Base-by-base conservation (phyloP, 2,113 vertebrate species). In the Pseudorhombus dupliciocellatus region DNA sequence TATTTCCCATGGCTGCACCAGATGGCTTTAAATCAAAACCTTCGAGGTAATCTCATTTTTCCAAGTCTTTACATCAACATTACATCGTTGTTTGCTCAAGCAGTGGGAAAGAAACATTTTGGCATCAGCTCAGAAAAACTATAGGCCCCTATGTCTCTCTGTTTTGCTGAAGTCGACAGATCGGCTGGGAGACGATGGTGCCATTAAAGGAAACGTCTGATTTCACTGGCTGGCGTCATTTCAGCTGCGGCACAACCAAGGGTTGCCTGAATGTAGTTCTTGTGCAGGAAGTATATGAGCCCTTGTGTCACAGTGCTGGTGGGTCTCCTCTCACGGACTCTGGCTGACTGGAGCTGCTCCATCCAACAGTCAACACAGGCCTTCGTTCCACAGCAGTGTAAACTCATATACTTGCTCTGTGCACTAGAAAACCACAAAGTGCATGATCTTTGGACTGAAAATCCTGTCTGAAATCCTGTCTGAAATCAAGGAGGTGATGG, bases 191-290 rank as follows among this genome's bases (percentile, higher is more conserved):
- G 48, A 30, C 61, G 50, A 44, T 46, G 8, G 15, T 20, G 22
- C 60, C 44, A 57, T 24, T 62, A 69, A 84, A 66, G 66, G 70
- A 87, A 84, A 76, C 63, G 74, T 80, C 71, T 78, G 62, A 62
- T 81, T 80, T 24, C 59, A 31, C 34, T 55, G 77, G 61, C 28
- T 58, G 51, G 61, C 63, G 54, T 46, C 77, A 58, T 65, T 72
- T 86, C 71, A 77, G 50, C 31, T 14, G 16, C 31, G 76, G 34
- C 55, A 70, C 48, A 68, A 57, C 58, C 34, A 28, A 48, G n/a
- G 53, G 68, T 71, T 75, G 58, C 34, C 53, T 63, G 62, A 64
- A 48, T 75, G 62, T 31, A 70, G 65, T 52, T 68, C 22, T 7
- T 26, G 66, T 73, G 30, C n/a, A 60, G 58, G 79, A 79, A 87